Conservation (phyloP, 2,113 vertebrate genomes). For the Ictalurus punctatus region DNA sequence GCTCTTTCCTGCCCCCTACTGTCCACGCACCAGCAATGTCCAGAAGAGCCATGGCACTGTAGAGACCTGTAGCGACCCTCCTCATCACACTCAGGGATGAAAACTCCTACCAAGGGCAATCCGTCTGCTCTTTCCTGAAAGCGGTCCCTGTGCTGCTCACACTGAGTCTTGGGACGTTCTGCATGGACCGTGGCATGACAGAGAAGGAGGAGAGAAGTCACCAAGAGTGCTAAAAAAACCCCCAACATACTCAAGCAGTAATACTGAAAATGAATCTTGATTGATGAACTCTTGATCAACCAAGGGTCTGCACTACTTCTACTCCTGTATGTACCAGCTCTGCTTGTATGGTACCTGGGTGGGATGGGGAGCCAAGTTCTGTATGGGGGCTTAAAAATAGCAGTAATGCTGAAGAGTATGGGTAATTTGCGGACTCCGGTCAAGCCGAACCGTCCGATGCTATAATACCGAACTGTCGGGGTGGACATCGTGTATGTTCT, state of each 20-base stretch:
- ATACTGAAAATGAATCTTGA: neutral
- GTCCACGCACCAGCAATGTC: slow-evolving; percentile 79
- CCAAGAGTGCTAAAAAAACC: neutral
- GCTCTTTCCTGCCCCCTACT: slow-evolving; percentile 65
- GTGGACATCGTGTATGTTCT: neutral
- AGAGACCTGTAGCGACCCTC: slow-evolving; percentile 71
- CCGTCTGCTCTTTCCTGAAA: slow-evolving; percentile 28
- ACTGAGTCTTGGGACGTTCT: slow-evolving; percentile 59
- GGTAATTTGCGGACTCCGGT: neutral
- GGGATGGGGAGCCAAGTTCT: neutral
- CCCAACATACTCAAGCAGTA: neutral
- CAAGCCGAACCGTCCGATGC: neutral
- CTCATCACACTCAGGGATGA: slow-evolving; percentile 75
- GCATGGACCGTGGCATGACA: slow-evolving; percentile 62
- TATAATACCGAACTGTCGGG: neutral
- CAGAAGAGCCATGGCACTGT: slow-evolving; percentile 74
- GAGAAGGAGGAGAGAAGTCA: neutral
- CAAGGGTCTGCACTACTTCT: neutral
- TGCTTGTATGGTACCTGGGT: neutral
- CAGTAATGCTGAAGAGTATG: neutral
- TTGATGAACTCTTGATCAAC: neutral
- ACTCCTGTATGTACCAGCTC: neutral
- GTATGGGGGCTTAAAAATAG: neutral
- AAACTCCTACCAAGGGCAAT: slow-evolving; percentile 42
- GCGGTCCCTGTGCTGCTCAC: slow-evolving; percentile 66